Conservation (phyloP, 1,140 invertebrate genomes). For the Homalodisca vitripennis region DNA sequence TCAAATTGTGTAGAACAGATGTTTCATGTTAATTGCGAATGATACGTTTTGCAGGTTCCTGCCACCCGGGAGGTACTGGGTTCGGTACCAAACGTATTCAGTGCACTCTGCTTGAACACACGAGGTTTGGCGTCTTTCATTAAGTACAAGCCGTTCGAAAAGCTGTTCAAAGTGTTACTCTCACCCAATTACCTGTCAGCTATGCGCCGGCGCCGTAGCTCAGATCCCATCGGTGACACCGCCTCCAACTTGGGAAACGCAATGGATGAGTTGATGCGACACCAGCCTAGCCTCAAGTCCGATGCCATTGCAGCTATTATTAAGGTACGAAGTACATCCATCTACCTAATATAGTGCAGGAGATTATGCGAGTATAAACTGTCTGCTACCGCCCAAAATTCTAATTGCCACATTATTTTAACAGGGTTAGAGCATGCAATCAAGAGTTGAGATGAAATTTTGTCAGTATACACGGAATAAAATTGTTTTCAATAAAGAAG, state of each 20-base stretch:
- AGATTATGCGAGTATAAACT: too few species aligned
- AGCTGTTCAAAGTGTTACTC: constrained; percentile 78
- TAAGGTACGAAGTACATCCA: constrained; percentile 55
- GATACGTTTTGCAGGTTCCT: constrained; percentile 66
- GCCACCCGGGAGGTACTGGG: constrained; percentile 86
- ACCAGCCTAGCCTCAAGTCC: constrained; percentile 81
- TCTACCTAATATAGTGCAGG: too few species aligned
- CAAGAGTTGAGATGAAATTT: too few species aligned
- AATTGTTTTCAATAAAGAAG: too few species aligned
- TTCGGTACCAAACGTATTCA: constrained; percentile 89
- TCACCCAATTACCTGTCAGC: constrained; percentile 83
- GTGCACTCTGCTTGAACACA: constrained; percentile 83
- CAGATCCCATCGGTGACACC: constrained; percentile 85
- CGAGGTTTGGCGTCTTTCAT: constrained; percentile 81
- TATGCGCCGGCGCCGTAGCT: constrained; percentile 78
- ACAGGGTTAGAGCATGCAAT: too few species aligned
- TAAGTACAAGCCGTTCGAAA: constrained; percentile 80
- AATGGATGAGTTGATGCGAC: constrained; percentile 92
- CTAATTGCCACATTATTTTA: too few species aligned
- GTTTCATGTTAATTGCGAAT: too few species aligned
- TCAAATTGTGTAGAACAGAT: too few species aligned
- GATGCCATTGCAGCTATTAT: constrained; percentile 83
- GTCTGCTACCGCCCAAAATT: too few species aligned
- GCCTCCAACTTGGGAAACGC: constrained; percentile 87
- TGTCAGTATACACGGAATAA: not conserved